A percentile compares a stretch with the other conserved stretches of the same genome.
These are phyloP conservation scores for Drosophila anceps DNA, from an alignment of 2,888 invertebrate species.

Conservation along the genomic window DNA sequence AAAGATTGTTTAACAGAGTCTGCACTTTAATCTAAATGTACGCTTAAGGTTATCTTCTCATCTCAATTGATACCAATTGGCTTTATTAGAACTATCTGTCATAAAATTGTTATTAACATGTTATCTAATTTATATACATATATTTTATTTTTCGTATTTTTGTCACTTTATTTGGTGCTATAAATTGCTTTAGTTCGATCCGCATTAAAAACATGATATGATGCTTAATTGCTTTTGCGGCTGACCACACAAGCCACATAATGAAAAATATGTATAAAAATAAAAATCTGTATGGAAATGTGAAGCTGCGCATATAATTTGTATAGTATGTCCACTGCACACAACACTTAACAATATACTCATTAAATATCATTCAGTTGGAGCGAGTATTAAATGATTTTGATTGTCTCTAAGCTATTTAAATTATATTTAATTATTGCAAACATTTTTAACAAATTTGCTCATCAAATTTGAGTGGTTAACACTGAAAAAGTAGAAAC, in stretches of 20 bases:
- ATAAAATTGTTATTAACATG: not conserved
- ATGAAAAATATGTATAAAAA: constrained; percentile 1
- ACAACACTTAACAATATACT: constrained; percentile 17
- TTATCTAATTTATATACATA: not conserved
- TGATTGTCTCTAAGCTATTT: not conserved
- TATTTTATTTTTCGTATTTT: not conserved
- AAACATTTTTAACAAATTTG: not conserved
- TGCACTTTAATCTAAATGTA: too few species aligned
- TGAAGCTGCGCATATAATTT: not conserved
- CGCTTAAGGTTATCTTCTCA: too few species aligned
- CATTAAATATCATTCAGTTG: not conserved
- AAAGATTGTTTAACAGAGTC: too few species aligned
- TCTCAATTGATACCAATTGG: too few species aligned
- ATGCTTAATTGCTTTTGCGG: constrained; percentile 23
- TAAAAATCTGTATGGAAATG: not conserved
- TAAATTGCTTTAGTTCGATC: constrained; percentile 9
- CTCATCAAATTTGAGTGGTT: not conserved
- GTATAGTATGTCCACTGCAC: not conserved
- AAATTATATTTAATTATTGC: not conserved
- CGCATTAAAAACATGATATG: constrained; percentile 13
- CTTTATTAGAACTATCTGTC: not conserved
- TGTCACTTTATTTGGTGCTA: constrained; percentile 7
- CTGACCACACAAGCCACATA: constrained; percentile 21
- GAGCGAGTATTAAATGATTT: constrained; percentile 10
- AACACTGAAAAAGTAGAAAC: not conserved